Conservation (phyloP, 2,113 vertebrate genomes). For the Oxygymnocypris stewartii region DNA sequence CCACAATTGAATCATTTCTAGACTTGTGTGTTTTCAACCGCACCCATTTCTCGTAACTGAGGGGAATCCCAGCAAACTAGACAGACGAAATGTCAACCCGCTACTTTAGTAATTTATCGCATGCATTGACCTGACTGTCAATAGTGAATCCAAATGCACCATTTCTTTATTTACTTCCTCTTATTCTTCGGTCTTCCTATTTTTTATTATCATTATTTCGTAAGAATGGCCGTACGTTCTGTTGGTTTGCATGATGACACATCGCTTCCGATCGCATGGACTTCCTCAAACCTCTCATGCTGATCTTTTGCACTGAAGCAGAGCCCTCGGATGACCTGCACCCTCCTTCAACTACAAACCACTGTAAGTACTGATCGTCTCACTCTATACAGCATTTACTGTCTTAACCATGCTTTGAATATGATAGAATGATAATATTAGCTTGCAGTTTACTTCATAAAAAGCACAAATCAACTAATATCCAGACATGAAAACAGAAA, state of each 20-base stretch:
- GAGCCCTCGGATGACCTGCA: not conserved
- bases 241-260: not conserved
- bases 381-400: not conserved
- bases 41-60: no score
- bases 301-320: not conserved
- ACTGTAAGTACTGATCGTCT: slow-evolving; percentile 13
- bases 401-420: not conserved
- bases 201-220: not conserved
- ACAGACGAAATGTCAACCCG: not conserved
- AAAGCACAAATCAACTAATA: not conserved
- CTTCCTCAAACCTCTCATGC: slow-evolving; percentile 25
- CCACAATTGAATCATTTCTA: not conserved
- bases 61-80: not conserved
- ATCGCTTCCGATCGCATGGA: not conserved
- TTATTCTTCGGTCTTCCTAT: not conserved
- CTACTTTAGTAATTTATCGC: not conserved
- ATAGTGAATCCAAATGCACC: not conserved
- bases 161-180: not conserved
- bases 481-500: not conserved
- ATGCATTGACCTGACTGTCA: not conserved
- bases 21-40: not conserved
- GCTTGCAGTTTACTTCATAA: not conserved
- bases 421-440: not conserved
- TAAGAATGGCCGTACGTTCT: not conserved
- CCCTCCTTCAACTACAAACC: not conserved